Percentiles rank a stretch among this genome's conserved stretches.
phyloP scores from a whole-genome alignment of 2,113 vertebrate genomes.

The Megaleporinus macrocephalus region DNA sequence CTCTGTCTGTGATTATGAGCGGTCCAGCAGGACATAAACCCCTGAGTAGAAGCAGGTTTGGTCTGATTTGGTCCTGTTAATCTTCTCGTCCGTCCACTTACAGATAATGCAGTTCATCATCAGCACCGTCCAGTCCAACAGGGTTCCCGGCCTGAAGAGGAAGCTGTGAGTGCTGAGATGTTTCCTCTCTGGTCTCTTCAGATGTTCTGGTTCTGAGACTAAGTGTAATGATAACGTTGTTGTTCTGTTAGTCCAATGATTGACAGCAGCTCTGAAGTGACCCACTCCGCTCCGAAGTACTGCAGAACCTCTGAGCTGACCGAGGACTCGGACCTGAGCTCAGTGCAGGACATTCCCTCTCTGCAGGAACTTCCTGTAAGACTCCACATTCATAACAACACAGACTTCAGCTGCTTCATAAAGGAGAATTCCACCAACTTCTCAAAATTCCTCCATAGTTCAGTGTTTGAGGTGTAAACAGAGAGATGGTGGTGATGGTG shows the following conservation, averaged over 20 bases:
- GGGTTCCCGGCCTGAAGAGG: constrained; percentile 51
- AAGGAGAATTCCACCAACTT: not conserved
- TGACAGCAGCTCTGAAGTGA: constrained; percentile 32
- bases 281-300: constrained; percentile 50
- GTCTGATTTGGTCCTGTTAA: not conserved
- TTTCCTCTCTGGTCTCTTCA: not conserved
- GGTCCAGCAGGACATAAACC: no score
- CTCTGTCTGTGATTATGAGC: no score
- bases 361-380: constrained; percentile 41
- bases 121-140: constrained; percentile 53
- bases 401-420: not conserved
- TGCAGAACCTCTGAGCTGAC: constrained; percentile 26
- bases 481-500: no score
- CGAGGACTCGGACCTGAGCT: constrained; percentile 14
- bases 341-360: not conserved
- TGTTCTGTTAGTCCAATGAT: constrained; percentile 52
- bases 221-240: not conserved
- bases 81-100: not conserved
- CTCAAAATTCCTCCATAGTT: not conserved
- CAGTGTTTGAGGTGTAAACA: no score
- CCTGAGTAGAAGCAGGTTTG: no score
- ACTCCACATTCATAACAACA: not conserved
- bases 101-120: constrained; percentile 61
- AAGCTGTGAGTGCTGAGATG: constrained; percentile 49
- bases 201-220: not conserved